Evolutionary conservation across 2,113 vertebrate species (phyloP).

Genomic region (Peromyscus polionotus): DNA sequence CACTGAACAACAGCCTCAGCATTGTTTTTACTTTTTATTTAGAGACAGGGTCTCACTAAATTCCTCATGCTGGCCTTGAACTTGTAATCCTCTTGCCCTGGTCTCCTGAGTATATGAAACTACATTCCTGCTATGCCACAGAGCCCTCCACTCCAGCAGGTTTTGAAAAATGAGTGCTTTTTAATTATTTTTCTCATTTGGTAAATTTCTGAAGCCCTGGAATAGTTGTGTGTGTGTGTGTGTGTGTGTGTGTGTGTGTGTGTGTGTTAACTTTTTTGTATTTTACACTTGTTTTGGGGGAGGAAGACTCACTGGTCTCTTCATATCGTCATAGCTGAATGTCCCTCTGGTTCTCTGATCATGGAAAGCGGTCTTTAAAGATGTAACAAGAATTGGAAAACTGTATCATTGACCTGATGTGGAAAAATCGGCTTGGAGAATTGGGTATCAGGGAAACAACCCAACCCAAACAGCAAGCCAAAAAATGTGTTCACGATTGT

Average conservation of each 20-base stretch:
- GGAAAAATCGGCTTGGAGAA: slow-evolving; percentile 19
- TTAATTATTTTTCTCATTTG: slow-evolving; percentile 2
- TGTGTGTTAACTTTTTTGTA: background rate
- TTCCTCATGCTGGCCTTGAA: background rate
- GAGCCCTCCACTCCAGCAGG: no score
- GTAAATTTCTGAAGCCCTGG: slow-evolving; percentile 38
- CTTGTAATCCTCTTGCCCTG: background rate
- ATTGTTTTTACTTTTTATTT: background rate
- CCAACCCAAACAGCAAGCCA: slow-evolving; percentile 5
- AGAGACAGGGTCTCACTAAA: background rate
- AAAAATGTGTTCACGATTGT: background rate
- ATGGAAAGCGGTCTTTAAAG: slow-evolving; percentile 20
- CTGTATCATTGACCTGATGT: background rate
- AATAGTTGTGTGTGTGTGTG: background rate
- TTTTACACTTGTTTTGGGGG: background rate
- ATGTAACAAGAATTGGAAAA: slow-evolving; percentile 35
- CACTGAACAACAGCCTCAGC: background rate
- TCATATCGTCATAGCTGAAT: background rate
- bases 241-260: background rate
- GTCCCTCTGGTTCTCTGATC: background rate
- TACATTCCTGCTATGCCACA: no score
- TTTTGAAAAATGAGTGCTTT: slow-evolving; percentile 38
- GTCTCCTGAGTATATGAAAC: background rate
- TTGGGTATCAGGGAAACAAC: background rate
- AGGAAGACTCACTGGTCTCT: background rate